Evolutionary conservation across 2,113 vertebrate species (phyloP), one percentile per base, ranked within the genome.

Genomic region (Thalassarche chlororhynchos): DNA sequence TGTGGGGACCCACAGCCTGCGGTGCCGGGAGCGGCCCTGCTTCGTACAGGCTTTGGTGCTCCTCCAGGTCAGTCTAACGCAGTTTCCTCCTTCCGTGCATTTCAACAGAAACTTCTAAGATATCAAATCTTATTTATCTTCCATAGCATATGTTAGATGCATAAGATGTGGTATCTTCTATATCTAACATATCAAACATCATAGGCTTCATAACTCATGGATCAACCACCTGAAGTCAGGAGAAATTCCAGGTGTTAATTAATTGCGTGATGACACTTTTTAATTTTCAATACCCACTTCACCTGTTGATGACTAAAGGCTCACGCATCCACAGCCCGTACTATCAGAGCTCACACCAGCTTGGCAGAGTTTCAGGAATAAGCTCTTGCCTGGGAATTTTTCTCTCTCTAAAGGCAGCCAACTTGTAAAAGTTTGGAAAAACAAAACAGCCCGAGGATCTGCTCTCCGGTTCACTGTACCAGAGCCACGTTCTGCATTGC

Each of bases 141-240:
- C 25, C 52, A 55, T 0, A 42, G 38, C 52, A 4, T 1, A 6
- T 0, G 8, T 38, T 3, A 52, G 70, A 29, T 17, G 38, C 5
- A 0, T 1, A 10, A 54, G 11, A 52, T 10, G 49, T 0, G 5
- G 0, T 10, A 54, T 7, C 60, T 34, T 15, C 44, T 6, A 7
- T 7, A 51, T 1, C 57, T 25, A 51, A 14, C 1, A 0, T 12
- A 18, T 5, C 60, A 62, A 49, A 68, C 3, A 1, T 7, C 52
- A 84, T 1, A 32, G 68, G 29, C 52, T 84, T 32, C 24, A 14
- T 21, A 84, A 65, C 6, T 46, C 58, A 21, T 0, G 7, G 62
- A 77, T 74, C 57, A 84, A 38, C 11, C 20, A 62, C 25, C 26
- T 24, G 14, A 51, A 90, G n/a, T 10, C 78, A n/a, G 78, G 18